Base-by-base conservation (phyloP, 2,888 invertebrate genomes). In the Chorisops tibialis region DNA sequence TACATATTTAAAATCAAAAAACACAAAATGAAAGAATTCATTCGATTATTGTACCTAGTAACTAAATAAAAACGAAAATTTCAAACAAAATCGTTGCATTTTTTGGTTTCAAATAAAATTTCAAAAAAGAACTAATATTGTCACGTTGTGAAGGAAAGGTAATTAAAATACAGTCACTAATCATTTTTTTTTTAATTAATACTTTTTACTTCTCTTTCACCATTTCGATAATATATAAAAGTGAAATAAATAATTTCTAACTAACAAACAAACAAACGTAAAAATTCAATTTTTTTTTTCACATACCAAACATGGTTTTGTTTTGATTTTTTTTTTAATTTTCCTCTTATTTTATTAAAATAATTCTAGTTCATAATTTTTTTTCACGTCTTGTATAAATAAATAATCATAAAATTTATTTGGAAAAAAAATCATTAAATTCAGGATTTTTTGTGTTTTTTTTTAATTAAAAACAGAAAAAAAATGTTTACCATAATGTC, bases 231-330 rank as follows among this genome's bases (percentile, higher is more conserved):
- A 9, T 45, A 16, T 45, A 4, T 47, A 9, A 47, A 4, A 21
- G 22, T 21, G 11, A 22, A 47, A 30, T 30, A 43, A 56, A 24
- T 35, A 43, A n/a, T 45, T 43, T 59, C 47, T 48, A 59, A n/a
- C n/a, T n/a, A n/a, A 38, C 47, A 59, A 48, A 50, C 59, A 60
- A 60, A 60, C 59, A 60, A 60, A 60, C 49, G 39, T 60, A 60
- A 60, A 39, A 60, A 41, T 49, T 43, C 56, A 56, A 56, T 43
- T 43, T 56, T n/a, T n/a, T n/a, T n/a, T 43, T 56, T 60, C 59
- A 60, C 59, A 60, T 60, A 60, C 59, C 59, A 60, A n/a, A 60
- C 50, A 60, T 60, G 59, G 49, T 38, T 49, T 60, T 60, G 59
- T 60, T 60, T 60, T 60, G 59, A 60, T 60, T 60, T 60, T 58